These are phyloP conservation scores for Marcusenius ussheri DNA, from an alignment of 2,113 vertebrate genomes.

Conservation along the genomic window DNA sequence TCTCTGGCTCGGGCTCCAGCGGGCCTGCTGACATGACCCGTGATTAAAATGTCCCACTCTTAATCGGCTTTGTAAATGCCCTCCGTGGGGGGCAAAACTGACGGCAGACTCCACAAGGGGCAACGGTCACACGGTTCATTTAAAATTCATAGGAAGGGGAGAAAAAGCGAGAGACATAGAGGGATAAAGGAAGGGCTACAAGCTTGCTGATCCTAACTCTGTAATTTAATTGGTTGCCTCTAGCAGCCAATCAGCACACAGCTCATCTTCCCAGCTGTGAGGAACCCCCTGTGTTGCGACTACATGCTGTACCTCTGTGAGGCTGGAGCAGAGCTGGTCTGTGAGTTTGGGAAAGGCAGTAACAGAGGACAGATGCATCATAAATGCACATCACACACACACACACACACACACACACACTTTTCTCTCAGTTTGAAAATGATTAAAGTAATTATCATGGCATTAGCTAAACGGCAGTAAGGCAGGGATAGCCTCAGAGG, in stretches of 20 bases:
- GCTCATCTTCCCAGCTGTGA: neutral
- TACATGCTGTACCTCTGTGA: neutral
- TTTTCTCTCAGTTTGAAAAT: neutral
- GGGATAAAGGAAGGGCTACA: neutral
- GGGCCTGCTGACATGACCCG: slow-evolving; percentile 14
- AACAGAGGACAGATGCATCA: neutral
- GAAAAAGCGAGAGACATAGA: neutral
- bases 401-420: neutral
- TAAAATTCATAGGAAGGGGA: neutral
- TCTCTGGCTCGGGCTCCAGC: slow-evolving; percentile 21
- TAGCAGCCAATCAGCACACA: too few relatives aligned
- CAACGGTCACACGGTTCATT: neutral
- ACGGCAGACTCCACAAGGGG: neutral
- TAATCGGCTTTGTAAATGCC: slow-evolving; percentile 32
- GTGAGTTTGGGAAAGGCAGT: neutral
- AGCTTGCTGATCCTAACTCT: neutral
- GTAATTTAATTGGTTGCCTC: slow-evolving; percentile 1
- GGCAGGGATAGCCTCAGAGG: neutral
- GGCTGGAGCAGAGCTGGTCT: neutral
- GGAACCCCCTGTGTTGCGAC: neutral
- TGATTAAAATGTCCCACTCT: slow-evolving; percentile 41
- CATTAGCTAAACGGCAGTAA: neutral
- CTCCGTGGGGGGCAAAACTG: slow-evolving; percentile 3
- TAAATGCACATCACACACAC: neutral
- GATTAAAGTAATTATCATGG: neutral